Evolutionary conservation across 2,113 vertebrate species (phyloP), one percentile per base, ranked within the genome.

Genomic region (Tympanuchus pallidicinctus): DNA sequence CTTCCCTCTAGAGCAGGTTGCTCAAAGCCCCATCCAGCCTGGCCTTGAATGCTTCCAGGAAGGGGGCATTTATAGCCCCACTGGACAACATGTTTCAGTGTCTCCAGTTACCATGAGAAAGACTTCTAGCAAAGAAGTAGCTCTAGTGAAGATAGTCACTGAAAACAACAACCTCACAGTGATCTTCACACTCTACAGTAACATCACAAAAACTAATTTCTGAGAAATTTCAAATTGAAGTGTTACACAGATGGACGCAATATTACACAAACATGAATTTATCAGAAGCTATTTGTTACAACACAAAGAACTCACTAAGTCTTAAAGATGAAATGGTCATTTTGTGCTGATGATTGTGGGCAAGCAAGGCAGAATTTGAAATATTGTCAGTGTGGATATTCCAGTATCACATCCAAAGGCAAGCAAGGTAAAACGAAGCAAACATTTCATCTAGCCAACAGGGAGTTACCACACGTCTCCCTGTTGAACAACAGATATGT

Each of bases 401-500:
- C 6, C 43, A 22, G 6, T 32, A 10, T n/a, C 2, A 1, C 13
- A 27, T 28, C 27, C 24, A 64, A 64, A 84, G 24, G 13, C 27
- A 38, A 65, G 18, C 43, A 48, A 25, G 25, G 38, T 21, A 64
- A 66, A 66, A 6, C 5, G 1, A 65, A 28, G 17, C 16, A 24
- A 38, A 10, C 60, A 69, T 17, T 48, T 52, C 1, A 0, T 2
- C 32, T 2, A 3, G 42, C 5, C 61, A 70, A 14, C 11, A 45
- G 19, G 63, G 16, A 1, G 0, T 60, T 47, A 56, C 8, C 45
- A 15, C 0, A 0, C 2, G 1, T 67, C 47, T 56, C 16, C 7
- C 19, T 45, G 54, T 27, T 45, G 54, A 15, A 40, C 10, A 47
- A 17, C 11, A 71, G 19, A 50, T 22, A 42, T 15, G 24, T 21